Evolutionary conservation across 1,140 invertebrate species (phyloP).

Genomic region (Macrocentrus cingulum): DNA sequence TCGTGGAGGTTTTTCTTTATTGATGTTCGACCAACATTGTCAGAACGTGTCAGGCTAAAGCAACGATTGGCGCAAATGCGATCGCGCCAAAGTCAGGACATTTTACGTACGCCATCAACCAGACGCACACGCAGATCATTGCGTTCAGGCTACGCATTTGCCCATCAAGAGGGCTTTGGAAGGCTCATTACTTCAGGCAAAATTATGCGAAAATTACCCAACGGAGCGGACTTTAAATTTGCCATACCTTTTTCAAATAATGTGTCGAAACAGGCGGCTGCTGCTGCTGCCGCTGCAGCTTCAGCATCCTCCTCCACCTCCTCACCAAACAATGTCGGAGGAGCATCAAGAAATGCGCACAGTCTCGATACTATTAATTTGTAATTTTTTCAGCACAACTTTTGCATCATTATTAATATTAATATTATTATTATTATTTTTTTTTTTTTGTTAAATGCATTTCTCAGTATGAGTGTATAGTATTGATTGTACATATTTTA

Average conservation of each 20-base stretch:
- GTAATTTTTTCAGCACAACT: slow-evolving; percentile 28
- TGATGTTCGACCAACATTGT: slow-evolving; percentile 85
- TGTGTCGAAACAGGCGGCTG: slow-evolving; percentile 50
- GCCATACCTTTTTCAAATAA: slow-evolving; percentile 56
- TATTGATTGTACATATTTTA: no score
- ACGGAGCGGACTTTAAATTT: slow-evolving; percentile 59
- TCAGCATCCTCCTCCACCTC: no score
- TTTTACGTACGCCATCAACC: slow-evolving; percentile 81
- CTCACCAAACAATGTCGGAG: slow-evolving; percentile 51
- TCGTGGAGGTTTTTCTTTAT: slow-evolving; percentile 92
- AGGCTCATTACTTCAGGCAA: slow-evolving; percentile 96
- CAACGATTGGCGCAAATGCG: slow-evolving; percentile 71
- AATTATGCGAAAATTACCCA: slow-evolving; percentile 87
- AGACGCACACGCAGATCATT: slow-evolving; percentile 84
- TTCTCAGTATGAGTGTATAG: no score
- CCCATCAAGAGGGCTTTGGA: slow-evolving; percentile 96
- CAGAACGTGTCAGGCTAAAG: slow-evolving; percentile 87
- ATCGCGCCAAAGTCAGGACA: slow-evolving; percentile 73
- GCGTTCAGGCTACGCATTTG: slow-evolving; percentile 97
- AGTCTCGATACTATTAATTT: slow-evolving; percentile 70
- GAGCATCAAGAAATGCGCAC: slow-evolving; percentile 58
- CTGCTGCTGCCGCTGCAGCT: slow-evolving; percentile 37
- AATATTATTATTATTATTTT: no score
- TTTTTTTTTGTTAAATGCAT: no score
- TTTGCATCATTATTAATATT: no score